These are phyloP conservation scores for Melipona beecheii DNA, from an alignment of 2,888 invertebrate species.

Conservation along the genomic window DNA sequence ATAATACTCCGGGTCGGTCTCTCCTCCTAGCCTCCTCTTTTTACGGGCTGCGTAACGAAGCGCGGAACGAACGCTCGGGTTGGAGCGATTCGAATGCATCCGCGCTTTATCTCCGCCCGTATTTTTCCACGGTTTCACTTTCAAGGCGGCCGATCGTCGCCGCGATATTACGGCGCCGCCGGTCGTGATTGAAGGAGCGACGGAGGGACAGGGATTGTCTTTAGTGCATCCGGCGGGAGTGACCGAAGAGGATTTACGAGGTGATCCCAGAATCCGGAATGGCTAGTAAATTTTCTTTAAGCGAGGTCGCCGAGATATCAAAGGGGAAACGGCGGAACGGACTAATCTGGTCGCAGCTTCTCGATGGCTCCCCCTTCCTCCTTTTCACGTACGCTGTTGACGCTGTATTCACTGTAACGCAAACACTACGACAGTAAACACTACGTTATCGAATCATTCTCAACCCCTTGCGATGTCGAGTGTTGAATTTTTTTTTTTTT, in stretches of 20 bases:
- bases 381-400: no score
- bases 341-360: neutral
- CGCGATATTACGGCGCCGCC: slow-evolving; percentile 18
- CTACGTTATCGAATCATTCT: neutral
- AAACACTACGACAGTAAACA: neutral
- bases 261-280: slow-evolving; percentile 10
- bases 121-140: slow-evolving; percentile 49
- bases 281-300: slow-evolving; percentile 19
- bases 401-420: no score
- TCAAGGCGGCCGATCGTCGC: slow-evolving; percentile 35
- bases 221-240: neutral
- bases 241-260: slow-evolving; percentile 7
- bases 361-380: neutral
- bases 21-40: neutral
- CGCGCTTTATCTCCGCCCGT: slow-evolving; percentile 29
- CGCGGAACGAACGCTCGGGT: neutral
- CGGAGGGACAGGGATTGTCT: slow-evolving; percentile 11
- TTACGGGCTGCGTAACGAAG: slow-evolving; percentile 49
- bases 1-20: slow-evolving; percentile 25
- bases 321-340: neutral
- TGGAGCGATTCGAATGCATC: neutral
- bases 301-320: neutral
- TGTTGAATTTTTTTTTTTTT: no score
- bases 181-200: slow-evolving; percentile 16
- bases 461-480: no score